Percentiles rank a stretch among this genome's conserved stretches.
Evolutionary conservation across 1,140 invertebrate species (phyloP).

Genomic region (Conopomorpha cramerella): DNA sequence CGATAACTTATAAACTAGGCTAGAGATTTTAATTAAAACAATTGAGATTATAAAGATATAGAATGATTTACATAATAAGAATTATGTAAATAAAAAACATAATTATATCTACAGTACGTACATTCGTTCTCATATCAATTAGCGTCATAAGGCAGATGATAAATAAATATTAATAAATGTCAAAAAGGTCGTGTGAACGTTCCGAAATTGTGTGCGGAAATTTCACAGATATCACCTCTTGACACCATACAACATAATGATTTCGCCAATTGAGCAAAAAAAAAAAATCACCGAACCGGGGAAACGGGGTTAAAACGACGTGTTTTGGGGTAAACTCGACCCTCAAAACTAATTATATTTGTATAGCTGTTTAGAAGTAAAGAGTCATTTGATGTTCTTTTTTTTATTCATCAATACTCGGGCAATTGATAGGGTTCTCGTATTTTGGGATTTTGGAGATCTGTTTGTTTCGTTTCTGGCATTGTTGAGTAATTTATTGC

Average conservation of each 20-base stretch:
- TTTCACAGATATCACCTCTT: constrained; percentile 41
- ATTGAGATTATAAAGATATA: no score
- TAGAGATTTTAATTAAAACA: no score
- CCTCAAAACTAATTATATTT: constrained; percentile 51
- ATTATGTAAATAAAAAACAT: no score
- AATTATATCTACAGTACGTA: no score
- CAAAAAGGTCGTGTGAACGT: no score
- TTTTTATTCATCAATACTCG: constrained; percentile 14
- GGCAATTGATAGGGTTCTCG: constrained; percentile 14
- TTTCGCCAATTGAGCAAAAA: constrained; percentile 33
- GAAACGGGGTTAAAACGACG: constrained; percentile 40
- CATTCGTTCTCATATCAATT: no score
- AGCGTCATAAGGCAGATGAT: no score
- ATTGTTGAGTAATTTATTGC: no score
- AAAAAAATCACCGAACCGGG: constrained; percentile 19
- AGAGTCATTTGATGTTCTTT: constrained; percentile 22
- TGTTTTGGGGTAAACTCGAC: constrained; percentile 53
- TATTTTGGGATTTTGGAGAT: constrained; percentile 13
- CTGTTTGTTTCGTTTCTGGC: no score
- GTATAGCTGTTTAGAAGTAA: constrained; percentile 30
- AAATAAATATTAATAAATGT: no score
- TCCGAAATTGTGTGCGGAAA: constrained; percentile 16
- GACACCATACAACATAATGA: constrained; percentile 35
- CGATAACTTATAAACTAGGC: no score
- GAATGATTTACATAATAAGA: no score